Conservation (phyloP, 2,888 invertebrate genomes). For the Heliconius ismenius region DNA sequence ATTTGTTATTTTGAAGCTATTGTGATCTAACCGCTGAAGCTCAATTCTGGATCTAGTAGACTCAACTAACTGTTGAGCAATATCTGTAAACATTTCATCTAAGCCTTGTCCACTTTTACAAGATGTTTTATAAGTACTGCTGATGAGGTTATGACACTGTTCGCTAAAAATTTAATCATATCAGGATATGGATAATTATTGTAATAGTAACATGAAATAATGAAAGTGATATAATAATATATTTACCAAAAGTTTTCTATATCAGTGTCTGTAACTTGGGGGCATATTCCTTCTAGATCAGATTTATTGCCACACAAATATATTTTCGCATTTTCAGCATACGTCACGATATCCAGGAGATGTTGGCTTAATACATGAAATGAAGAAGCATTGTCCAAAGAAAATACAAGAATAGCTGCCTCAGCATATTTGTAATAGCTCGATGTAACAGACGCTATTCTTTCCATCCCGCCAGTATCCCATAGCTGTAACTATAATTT, state of each 20-base stretch:
- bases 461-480: conserved; percentile 98
- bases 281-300: conserved; percentile 87
- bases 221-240: conserved; percentile 25
- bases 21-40: conserved; percentile 88
- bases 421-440: conserved; percentile 98
- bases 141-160: conserved; percentile 94
- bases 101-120: conserved; percentile 93
- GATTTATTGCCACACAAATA: conserved; percentile 96
- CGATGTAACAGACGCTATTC: conserved; percentile 96
- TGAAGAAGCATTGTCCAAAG: conserved; percentile 93
- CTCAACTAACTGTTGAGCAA: conserved; percentile 90
- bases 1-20: conserved; percentile 88
- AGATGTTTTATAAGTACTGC: conserved; percentile 93
- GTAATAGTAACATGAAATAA: not conserved
- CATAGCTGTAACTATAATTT: conserved; percentile 91
- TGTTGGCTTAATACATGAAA: conserved; percentile 96
- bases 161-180: conserved; percentile 83
- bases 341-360: conserved; percentile 94
- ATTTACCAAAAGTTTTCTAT: conserved; percentile 92
- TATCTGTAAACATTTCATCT: conserved; percentile 95
- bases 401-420: conserved; percentile 95
- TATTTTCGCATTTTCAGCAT: conserved; percentile 97
- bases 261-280: conserved; percentile 92
- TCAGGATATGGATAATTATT: not conserved
- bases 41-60: conserved; percentile 92